A percentile compares a stretch with the other conserved stretches of the same genome.
Evolutionary conservation across 2,888 invertebrate species (phyloP).

Genomic region (Tetragonisca angustula): DNA sequence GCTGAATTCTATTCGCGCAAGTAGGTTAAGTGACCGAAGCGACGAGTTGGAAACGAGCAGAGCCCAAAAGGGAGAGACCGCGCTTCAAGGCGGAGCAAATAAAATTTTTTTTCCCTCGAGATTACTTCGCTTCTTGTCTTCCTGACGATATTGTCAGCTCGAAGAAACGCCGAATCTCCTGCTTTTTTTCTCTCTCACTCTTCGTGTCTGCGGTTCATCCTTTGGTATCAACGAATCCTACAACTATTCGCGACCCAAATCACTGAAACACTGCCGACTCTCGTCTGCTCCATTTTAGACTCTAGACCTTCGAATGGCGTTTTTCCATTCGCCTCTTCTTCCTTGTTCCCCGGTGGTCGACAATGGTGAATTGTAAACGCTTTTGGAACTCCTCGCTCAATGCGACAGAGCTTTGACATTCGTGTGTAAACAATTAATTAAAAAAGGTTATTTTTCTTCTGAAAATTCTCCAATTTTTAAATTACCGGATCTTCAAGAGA

Average conservation of each 20-base stretch:
- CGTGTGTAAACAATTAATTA: background rate
- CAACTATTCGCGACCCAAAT: constrained; percentile 38
- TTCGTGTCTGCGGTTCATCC: background rate
- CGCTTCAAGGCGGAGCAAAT: constrained; percentile 64
- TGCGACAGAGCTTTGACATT: background rate
- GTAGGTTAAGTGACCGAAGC: constrained; percentile 48
- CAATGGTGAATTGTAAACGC: constrained; percentile 1
- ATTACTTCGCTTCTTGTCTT: constrained; percentile 57
- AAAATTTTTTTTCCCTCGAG: constrained; percentile 70
- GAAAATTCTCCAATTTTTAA: too few species aligned
- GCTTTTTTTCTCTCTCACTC: background rate
- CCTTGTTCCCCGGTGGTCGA: background rate
- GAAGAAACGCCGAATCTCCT: constrained; percentile 12
- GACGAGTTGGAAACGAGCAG: constrained; percentile 65
- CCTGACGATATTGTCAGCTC: constrained; percentile 52
- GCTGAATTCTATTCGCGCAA: background rate
- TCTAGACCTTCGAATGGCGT: constrained; percentile 33
- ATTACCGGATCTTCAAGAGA: too few species aligned
- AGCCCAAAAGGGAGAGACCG: constrained; percentile 60
- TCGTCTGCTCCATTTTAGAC: constrained; percentile 30
- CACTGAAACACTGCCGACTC: constrained; percentile 34
- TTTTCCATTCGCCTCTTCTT: background rate
- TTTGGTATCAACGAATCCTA: constrained; percentile 35
- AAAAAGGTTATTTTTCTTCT: too few species aligned
- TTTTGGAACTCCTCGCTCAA: background rate